Evolutionary conservation across 2,888 invertebrate species (phyloP).

Genomic region (Vandiemenella viatica): DNA sequence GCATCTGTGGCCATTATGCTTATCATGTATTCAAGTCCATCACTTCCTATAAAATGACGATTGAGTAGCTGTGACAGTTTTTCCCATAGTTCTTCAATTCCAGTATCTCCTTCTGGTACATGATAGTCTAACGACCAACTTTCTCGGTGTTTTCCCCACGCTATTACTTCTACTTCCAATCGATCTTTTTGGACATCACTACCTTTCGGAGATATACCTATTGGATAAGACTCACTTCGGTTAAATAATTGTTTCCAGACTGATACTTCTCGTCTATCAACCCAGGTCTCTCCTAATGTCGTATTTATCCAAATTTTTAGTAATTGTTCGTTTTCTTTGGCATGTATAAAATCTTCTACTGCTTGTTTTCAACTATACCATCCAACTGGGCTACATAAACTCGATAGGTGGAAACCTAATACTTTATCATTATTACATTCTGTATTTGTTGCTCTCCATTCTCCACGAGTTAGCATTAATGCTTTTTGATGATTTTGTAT

Average conservation of each 20-base stretch:
- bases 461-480: neutral
- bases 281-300: neutral
- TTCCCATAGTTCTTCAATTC: neutral
- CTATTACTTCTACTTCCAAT: neutral
- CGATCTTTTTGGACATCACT: neutral
- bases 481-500: slow-evolving; percentile 1
- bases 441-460: neutral
- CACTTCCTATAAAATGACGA: neutral
- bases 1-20: neutral
- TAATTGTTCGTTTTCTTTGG: slow-evolving; percentile 2
- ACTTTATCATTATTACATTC: neutral
- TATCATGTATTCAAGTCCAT: slow-evolving; percentile 1
- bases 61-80: neutral
- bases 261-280: neutral
- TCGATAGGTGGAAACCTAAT: neutral
- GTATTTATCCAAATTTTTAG: slow-evolving; percentile 1
- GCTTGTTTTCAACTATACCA: neutral
- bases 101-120: neutral
- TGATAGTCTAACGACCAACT: neutral
- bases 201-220: neutral
- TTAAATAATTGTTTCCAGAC: neutral
- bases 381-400: slow-evolving; percentile 1
- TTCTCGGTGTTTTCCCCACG: neutral
- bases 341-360: slow-evolving; percentile 1
- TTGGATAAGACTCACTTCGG: neutral